Evolutionary conservation across 2,113 vertebrate genomes (phyloP), one percentile per base, ranked within the genome.

Genomic region (Machaerirhynchus nigripectus): DNA sequence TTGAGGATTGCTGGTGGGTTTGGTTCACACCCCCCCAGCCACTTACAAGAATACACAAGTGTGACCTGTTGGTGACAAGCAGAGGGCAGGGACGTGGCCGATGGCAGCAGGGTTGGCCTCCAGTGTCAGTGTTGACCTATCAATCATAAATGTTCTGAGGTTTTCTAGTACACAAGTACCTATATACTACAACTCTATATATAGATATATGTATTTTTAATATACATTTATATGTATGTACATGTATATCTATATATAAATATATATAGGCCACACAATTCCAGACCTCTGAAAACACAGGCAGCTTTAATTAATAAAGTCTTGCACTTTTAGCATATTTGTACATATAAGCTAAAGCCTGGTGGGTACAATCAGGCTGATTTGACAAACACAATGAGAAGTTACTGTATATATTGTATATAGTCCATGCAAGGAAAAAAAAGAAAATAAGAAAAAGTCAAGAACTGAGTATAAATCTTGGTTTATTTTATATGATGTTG

Each of bases 401-500:
- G n/a, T 91, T 79, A 47, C 27, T 97, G 97, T 96, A 97, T 18
- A 94, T 96, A 93, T 74, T 93, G 95, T 96, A 97, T 68, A 97
- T 90, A 93, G 30, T 78, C 47, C 27, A 46, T 82, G 89, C 46
- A 85, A 67, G 95, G 53, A 83, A 52, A 57, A 71, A 44, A 63
- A 64, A 23, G 61, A 95, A 80, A 55, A 49, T 6, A 50, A 49
- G 10, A 81, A 56, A 40, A 77, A 68, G 52, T 67, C 73, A 96
- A 91, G 68, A 84, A 63, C 86, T 87, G 71, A 93, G 78, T 93
- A 96, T 73, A 97, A 92, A 93, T 96, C 75, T 96, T 94, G 95
- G 84, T 97, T 97, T 96, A 94, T 97, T 98, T 98, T 98, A 87
- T 97, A 98, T 96, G 94, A 96, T 97, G 98, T 97, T 86, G 93